Conservation (phyloP, 2,113 vertebrate genomes). For the Otus sunia region DNA sequence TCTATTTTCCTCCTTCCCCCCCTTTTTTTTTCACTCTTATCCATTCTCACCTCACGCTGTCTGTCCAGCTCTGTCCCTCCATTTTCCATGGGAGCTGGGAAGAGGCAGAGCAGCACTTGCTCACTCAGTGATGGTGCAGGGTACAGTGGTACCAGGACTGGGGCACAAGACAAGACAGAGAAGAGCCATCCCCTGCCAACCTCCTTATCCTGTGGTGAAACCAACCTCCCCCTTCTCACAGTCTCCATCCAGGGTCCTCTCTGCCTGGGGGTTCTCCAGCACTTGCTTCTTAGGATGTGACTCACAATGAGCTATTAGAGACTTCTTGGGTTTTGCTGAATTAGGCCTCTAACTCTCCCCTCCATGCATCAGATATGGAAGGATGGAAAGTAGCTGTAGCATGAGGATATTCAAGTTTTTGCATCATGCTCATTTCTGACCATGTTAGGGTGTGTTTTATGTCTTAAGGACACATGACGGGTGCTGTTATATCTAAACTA, state of each 20-base stretch:
- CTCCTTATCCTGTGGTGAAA: accelerated
- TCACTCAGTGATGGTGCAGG: neutral
- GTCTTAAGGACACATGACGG: neutral
- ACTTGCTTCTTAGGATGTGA: neutral
- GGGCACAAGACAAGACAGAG: neutral
- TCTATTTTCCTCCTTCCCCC: neutral
- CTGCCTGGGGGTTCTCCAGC: neutral
- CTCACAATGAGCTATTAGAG: neutral
- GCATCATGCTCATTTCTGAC: neutral
- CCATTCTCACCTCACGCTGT: accelerated
- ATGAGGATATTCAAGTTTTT: neutral
- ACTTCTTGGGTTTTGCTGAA: neutral
- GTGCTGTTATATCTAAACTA: neutral
- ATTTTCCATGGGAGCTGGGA: neutral
- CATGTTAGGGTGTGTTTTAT: neutral
- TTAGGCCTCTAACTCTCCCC: neutral
- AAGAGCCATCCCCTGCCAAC: neutral
- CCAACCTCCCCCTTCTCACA: neutral
- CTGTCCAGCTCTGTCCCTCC: neutral
- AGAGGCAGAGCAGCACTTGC: neutral
- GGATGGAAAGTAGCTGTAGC: neutral
- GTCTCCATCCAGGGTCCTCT: neutral
- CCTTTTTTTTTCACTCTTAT: neutral
- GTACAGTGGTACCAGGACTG: neutral
- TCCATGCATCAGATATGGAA: neutral